These are phyloP conservation scores for Condylura cristata DNA, from an alignment of 2,113 vertebrate genomes.

Conservation along the genomic window DNA sequence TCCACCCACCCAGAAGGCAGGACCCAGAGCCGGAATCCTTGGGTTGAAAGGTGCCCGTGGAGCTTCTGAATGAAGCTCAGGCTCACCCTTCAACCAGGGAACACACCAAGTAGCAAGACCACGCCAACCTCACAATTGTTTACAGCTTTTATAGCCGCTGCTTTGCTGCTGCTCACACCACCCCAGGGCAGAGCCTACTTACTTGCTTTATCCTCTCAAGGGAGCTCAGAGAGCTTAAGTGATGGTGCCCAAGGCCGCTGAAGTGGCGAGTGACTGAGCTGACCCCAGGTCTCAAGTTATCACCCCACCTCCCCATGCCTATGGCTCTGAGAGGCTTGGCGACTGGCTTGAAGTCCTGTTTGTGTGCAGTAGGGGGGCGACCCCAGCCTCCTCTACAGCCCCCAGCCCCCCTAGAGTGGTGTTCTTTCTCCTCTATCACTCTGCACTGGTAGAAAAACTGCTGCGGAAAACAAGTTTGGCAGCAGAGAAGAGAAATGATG, in stretches of 20 bases:
- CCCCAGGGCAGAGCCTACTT: background rate
- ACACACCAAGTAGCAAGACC: background rate
- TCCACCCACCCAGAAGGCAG: background rate
- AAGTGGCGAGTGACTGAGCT: background rate
- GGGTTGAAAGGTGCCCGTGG: background rate
- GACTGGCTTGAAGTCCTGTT: background rate
- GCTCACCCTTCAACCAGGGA: background rate
- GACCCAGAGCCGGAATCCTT: background rate
- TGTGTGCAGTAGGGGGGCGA: background rate
- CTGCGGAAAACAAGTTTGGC: slow-evolving; percentile 56
- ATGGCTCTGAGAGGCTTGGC: background rate
- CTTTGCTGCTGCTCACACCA: background rate
- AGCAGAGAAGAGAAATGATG: slow-evolving; percentile 33
- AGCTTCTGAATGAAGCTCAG: background rate
- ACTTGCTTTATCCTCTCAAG: background rate
- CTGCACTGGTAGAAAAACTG: slow-evolving; percentile 49
- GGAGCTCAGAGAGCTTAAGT: slow-evolving; percentile 11
- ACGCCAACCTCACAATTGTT: background rate
- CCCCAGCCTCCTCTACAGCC: background rate
- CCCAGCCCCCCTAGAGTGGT: background rate
- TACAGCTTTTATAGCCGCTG: background rate
- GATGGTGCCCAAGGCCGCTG: background rate
- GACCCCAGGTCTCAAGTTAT: background rate
- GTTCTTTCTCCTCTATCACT: slow-evolving; percentile 67
- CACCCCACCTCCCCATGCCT: background rate